Conservation (phyloP, 2,797 vertebrate genomes). For the Perodicticus potto region DNA sequence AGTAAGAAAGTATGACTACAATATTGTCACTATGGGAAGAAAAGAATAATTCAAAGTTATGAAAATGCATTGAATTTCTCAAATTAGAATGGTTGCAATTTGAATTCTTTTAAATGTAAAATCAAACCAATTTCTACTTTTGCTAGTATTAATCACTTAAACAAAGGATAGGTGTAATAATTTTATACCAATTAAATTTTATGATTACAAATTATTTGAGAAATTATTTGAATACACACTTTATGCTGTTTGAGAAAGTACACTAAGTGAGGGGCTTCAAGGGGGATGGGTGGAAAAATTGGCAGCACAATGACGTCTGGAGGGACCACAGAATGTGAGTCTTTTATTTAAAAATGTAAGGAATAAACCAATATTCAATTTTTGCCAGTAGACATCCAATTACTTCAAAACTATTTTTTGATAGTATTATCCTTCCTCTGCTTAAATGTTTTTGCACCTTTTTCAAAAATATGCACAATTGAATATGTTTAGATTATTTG, state of each 20-base stretch:
- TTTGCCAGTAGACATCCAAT: background rate
- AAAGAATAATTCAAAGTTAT: background rate
- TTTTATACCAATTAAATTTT: background rate
- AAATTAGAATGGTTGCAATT: background rate
- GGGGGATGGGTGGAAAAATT: no score
- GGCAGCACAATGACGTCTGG: no score
- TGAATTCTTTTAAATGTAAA: background rate
- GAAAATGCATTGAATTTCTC: background rate
- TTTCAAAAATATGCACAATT: background rate
- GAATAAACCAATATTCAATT: background rate
- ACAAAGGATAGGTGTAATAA: background rate
- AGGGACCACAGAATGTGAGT: no score
- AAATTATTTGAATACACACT: background rate
- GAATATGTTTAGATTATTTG: conserved; percentile 3
- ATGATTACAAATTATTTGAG: conserved; percentile 9
- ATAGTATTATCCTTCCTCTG: background rate
- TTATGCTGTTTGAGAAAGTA: background rate
- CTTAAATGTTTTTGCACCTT: background rate
- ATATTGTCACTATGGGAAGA: background rate
- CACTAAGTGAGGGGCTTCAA: no score
- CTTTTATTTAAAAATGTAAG: background rate
- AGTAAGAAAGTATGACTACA: background rate
- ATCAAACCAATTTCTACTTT: background rate
- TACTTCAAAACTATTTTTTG: background rate
- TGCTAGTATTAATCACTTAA: background rate